Evolutionary conservation across 2,797 vertebrate genomes (phyloP), one percentile per base, ranked within the genome.

Genomic region (Nannoperca australis): DNA sequence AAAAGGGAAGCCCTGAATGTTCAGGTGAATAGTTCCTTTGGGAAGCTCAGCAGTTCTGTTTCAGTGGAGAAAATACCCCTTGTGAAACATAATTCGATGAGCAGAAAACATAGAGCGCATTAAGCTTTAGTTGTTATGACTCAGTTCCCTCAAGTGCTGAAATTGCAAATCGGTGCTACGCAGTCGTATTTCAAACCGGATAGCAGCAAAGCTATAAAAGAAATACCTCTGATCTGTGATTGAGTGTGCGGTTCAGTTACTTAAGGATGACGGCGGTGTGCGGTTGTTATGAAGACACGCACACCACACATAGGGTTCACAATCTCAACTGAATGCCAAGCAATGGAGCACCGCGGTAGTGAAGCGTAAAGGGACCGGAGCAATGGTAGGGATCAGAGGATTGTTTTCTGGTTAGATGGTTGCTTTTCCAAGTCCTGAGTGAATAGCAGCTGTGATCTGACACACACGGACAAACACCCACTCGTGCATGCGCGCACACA

Each of bases 81-180:
- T 74, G 32, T 1, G 71, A 84, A 75, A 77, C 12, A 82, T 78
- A 82, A 90, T 13, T 66, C 49, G 24, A 86, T 70, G 85, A 89
- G 81, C 73, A 78, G 61, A 83, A 87, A 83, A 86, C 69, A 86
- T 24, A 47, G 53, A 69, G 68, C 50, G n/a, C 75, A 86, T 90
- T 84, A 78, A 42, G 32, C 82, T 88, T 89, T 71, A 87, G 74
- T 65, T 85, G 81, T 82, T 85, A 83, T 72, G 81, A 88, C 66
- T 89, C 78, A 68, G 75, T 90, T 89, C 84, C 82, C 83, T 78
- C 66, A 66, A 73, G 87, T 70, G 81, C 79, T 83, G 79, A 86
- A 88, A 83, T 64, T 75, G 75, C 84, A 87, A 85, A 81, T 82
- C 40, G 17, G 13, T 18, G 34, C 67, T 7, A 17, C 15, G 65